Evolutionary conservation across 2,797 vertebrate genomes (phyloP), one percentile per base, ranked within the genome.

Genomic region (Hoplostethus mediterraneus): DNA sequence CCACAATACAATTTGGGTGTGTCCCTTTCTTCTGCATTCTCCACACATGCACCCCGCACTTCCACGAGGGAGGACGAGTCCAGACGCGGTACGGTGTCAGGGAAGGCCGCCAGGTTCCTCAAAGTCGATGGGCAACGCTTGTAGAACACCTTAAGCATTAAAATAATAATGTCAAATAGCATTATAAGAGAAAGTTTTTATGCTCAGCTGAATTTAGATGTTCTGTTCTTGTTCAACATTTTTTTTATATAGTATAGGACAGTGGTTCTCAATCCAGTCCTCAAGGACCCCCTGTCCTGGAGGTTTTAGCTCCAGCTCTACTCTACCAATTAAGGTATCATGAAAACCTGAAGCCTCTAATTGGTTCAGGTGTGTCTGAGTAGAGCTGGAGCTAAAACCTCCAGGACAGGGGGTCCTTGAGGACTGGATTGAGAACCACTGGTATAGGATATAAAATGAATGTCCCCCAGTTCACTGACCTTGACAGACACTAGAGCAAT

Each of bases 31-130:
- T 99, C 98, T 0, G 98, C 97, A 0, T 98, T 97, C 89, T 97
- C 96, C 79, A 99, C 96, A 57, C 98, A 99, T 0, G 96, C 96
- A 2, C 98, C 97, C 56, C 96, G 94, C 30, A 99, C 98, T 90
- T 99, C 98, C 87, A 99, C 98, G 92, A 99, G 82, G 33, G 98
- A 98, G 28, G 98, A 99, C 0, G 98, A 99, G 82, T 99, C 98
- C 82, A 96, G 95, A 62, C 96, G 96, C 0, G 98, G 97, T 51
- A 99, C 96, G 0, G 98, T 99, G 85, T 99, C 97, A 0, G 98
- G 98, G 89, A 99, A 99, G 59, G 95, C 65, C 3, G 98, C 98
- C 89, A 99, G 87, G 71, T 99, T 99, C 47, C 97, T 93, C 45
- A 98, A 90, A 0, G 97, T 98, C 52, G 96, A 97, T 0, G 98